Base-by-base conservation (phyloP, 2,888 invertebrate species). In the Torymus tubicola region DNA sequence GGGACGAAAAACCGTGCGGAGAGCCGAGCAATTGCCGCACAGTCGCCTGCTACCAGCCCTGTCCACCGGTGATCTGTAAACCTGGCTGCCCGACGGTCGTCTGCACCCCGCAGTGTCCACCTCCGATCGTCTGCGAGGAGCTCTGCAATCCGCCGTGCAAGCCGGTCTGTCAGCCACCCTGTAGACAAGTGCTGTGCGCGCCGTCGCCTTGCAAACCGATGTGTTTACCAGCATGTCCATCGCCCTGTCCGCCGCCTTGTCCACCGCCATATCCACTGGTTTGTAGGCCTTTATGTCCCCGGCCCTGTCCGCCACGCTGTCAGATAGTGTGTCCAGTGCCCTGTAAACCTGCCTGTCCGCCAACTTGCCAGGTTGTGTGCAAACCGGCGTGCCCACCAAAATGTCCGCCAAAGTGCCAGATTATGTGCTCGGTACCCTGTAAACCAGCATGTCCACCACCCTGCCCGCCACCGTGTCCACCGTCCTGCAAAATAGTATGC, bases 1-100 rank as follows among this genome's bases (percentile, higher is more conserved):
- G 90, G 90, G 90, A 90, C 76, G 89, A 65, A 80, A 61, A 69
- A 50, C 8, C 68, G 31, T 1, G 13, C 21, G 2, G 53, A 5
- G 57, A 50, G 18, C 4, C 60, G 60, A 21, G 55, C 42, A 5
- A 42, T 5, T 42, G 42, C 18, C 60, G 50, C 52, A 73, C 55
- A 12, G 14, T 58, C 13, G 14, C 42, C 12, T 74, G 74, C 55
- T 24, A 55, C 5, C 18, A 50, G 10, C 21, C 18, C n/a, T 14
- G 76, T 24, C 61, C 16, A 21, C 24, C 61, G 13, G 24, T 57
- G 31, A n/a, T 68, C n/a, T 79, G 68, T 24, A 73, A 73, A 14
- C 79, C 71, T 0, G 5, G n/a, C 2, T 70, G 77, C 16, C n/a
- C 42, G 8, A 42, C 42, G 42, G 42, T 42, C 8, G 42, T 42